Evolutionary conservation across 2,888 invertebrate species (phyloP), one percentile per base, ranked within the genome.

Genomic region (Pinctada fucata): DNA sequence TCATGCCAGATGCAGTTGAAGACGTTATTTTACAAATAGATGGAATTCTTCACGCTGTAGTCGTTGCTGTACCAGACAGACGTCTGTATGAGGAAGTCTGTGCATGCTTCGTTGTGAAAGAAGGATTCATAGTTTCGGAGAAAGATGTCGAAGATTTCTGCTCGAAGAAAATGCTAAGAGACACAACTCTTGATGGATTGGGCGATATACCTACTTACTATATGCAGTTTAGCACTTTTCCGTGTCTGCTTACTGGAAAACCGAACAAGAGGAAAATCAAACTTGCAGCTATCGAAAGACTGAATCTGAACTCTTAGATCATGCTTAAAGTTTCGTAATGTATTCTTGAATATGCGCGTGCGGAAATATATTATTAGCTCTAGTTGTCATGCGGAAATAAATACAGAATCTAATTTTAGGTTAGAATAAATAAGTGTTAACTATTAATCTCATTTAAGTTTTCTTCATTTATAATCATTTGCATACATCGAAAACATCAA

Each of bases 41-140:
- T 0, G 69, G 78, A 10, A 49, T 78, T 3, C 47, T 31, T 0
- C 45, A 64, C 2, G 78, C 73, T 5, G 63, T 63, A 4, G 64
- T 73, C 2, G 73, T 78, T 31, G 73, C 73, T 10, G 73, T 78
- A 3, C 78, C 78, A 3, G 78, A 78, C 47, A 68, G 10, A 31
- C 72, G 69, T 8, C 50, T 78, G 45, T 78, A 69, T 73, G 78
- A 78, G 31, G 78, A 78, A 68, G 64, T 78, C 1, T 78, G 78
- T 51, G 69, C 72, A n/a, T 78, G 78, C 49, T 78, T 63, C n/a
- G 51, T 69, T 5, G 4, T 73, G 2, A 49, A 68, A 3, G 63
- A 68, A 8, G 52, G 45, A 1, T 13, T 51, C 4, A 68, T 13
- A n/a, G 49, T 78, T 8, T 51, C 72, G 16, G 69, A 52, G 16